Conservation (phyloP, 2,888 invertebrate species). For the Drosophila phalerata region DNA sequence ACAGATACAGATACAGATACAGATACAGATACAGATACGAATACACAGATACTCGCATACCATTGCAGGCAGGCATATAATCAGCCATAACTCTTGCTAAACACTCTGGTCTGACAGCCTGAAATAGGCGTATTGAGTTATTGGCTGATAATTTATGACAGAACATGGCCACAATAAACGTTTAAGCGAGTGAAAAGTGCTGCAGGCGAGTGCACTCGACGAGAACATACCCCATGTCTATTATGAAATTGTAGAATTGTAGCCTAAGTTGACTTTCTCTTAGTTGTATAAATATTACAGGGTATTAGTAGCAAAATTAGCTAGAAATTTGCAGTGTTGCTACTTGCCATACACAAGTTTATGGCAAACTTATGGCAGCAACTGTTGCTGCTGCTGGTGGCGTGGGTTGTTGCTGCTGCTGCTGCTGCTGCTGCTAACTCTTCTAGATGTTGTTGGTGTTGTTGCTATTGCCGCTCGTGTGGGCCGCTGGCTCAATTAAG, state of each 20-base stretch:
- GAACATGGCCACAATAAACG: slow-evolving; percentile 32
- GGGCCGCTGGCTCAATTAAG: slow-evolving; percentile 77
- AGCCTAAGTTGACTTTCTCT: background rate
- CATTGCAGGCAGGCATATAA: slow-evolving; percentile 11
- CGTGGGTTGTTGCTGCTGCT: slow-evolving; percentile 61
- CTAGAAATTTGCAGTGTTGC: slow-evolving; percentile 11
- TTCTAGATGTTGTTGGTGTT: slow-evolving; percentile 15
- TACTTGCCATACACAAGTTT: slow-evolving; percentile 33
- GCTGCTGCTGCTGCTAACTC: slow-evolving; percentile 35
- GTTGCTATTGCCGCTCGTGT: slow-evolving; percentile 52
- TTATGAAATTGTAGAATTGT: too few species aligned
- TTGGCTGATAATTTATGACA: slow-evolving; percentile 64
- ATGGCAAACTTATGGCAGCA: slow-evolving; percentile 60
- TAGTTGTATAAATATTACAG: background rate
- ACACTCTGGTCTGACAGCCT: slow-evolving; percentile 44
- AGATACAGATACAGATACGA: slow-evolving; percentile 15
- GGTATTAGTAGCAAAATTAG: slow-evolving; percentile 23
- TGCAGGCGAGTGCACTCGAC: background rate
- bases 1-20: slow-evolving; percentile 20
- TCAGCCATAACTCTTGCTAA: slow-evolving; percentile 62
- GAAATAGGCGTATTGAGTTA: slow-evolving; percentile 62
- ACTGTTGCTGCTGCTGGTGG: slow-evolving; percentile 47
- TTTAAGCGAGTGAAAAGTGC: slow-evolving; percentile 32
- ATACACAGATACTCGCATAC: slow-evolving; percentile 5
- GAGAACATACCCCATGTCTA: slow-evolving; percentile 9